Percentiles rank a stretch among this genome's conserved stretches.
These are phyloP conservation scores for Naja naja DNA, from an alignment of 2,113 vertebrate genomes.

Conservation along the genomic window DNA sequence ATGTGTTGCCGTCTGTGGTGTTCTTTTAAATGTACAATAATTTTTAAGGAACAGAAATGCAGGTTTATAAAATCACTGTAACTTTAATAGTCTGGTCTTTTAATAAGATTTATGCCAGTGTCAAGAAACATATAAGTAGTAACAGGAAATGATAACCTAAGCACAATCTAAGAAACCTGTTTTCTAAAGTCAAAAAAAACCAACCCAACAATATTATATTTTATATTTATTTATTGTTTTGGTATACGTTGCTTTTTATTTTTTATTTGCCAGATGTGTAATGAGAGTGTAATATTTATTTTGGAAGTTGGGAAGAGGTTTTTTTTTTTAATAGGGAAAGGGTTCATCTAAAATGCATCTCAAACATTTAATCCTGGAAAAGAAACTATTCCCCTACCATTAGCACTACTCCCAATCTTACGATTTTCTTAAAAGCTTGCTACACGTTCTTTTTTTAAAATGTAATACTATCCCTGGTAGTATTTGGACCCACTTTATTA, in stretches of 20 bases:
- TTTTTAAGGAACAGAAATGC: constrained; percentile 62
- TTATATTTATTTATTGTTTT: constrained; percentile 58
- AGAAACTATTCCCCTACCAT: constrained; percentile 35
- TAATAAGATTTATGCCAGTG: constrained; percentile 66
- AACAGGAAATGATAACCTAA: constrained; percentile 62
- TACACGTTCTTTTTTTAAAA: constrained; percentile 51
- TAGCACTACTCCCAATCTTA: neutral
- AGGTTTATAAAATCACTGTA: neutral
- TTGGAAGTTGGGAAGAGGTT: constrained; percentile 23
- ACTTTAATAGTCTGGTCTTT: constrained; percentile 57
- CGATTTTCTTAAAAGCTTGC: constrained; percentile 24
- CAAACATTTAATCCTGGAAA: constrained; percentile 45
- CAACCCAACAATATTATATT: constrained; percentile 30
- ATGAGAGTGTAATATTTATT: constrained; percentile 21
- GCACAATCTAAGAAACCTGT: constrained; percentile 65
- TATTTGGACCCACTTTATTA: constrained; percentile 47
- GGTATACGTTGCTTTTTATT: constrained; percentile 9
- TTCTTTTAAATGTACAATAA: constrained; percentile 67
- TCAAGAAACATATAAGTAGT: constrained; percentile 57
- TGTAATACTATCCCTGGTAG: constrained; percentile 51
- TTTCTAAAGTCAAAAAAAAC: constrained; percentile 39
- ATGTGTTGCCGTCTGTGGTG: constrained; percentile 67
- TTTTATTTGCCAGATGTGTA: constrained; percentile 32
- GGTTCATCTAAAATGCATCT: constrained; percentile 19
- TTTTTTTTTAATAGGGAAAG: neutral